Percentiles rank a stretch among this genome's conserved stretches.
phyloP scores from a whole-genome alignment of 2,797 vertebrate genomes.

The Melopsittacus undulatus region DNA sequence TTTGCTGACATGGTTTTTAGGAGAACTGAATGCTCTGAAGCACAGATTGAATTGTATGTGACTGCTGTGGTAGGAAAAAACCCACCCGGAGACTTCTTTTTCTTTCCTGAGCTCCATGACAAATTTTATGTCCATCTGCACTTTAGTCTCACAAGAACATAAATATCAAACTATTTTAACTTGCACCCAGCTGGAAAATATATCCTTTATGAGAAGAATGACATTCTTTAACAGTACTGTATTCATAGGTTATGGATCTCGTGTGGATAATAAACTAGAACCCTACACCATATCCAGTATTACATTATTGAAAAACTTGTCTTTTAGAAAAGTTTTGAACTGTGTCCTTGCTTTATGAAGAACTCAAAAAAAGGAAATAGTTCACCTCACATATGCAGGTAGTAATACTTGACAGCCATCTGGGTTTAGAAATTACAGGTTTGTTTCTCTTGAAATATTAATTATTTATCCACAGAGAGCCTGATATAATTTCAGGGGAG shows the following conservation, averaged over 20 bases:
- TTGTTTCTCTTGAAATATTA: neutral
- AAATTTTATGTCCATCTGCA: slow-evolving; percentile 54
- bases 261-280: slow-evolving; percentile 50
- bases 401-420: neutral
- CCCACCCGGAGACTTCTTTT: slow-evolving; percentile 6
- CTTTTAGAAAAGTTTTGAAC: slow-evolving; percentile 16
- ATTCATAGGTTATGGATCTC: slow-evolving; percentile 29
- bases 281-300: neutral
- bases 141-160: slow-evolving; percentile 48
- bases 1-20: slow-evolving; percentile 45
- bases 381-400: neutral
- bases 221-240: slow-evolving; percentile 57
- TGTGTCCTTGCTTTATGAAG: slow-evolving; percentile 24
- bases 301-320: slow-evolving; percentile 25
- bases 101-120: slow-evolving; percentile 30
- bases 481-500: neutral
- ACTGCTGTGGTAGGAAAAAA: slow-evolving; percentile 26
- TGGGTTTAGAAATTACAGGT: neutral
- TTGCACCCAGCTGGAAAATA: slow-evolving; percentile 54
- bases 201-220: slow-evolving; percentile 37
- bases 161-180: slow-evolving; percentile 60
- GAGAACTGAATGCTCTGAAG: slow-evolving; percentile 35
- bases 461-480: neutral
- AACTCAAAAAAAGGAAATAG: neutral
- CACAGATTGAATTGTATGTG: slow-evolving; percentile 9